Base-by-base conservation (phyloP, 2,113 vertebrate genomes). In the Thomomys bottae region DNA sequence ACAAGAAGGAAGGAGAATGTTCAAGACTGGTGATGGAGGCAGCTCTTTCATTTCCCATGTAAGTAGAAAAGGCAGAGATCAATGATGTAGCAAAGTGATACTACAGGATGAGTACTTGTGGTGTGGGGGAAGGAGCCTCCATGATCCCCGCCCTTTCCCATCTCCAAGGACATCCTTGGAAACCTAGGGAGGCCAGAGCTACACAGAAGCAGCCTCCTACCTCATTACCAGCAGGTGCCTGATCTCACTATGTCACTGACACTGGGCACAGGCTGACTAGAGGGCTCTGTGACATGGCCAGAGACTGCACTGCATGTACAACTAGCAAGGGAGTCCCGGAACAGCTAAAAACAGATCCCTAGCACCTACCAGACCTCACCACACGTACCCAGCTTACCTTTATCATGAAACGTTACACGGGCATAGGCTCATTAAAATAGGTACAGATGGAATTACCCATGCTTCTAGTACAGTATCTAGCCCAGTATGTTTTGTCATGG, bases 31-130 rank as follows among this genome's bases (percentile, higher is more conserved):
- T 70, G 63, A 87, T 36, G 10, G 8, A 23, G 34, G 84, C 61
- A 30, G 30, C 45, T 67, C 11, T 88, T 91, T 78, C 24, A 57
- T 71, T 82, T 12, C 64, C 17, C n/a, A 34, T 59, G 34, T 3
- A 71, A n/a, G 24, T 38, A 89, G 49, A 89, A 71, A 85, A 57
- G 79, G 72, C 28, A 75, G 15, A n/a, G 28, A 23, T 28, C 42
- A 83, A 6, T 83, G 67, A 78, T 84, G n/a, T 4, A 84, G n/a
- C 64, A 84, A 94, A 80, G 21, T 45, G 82, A 2, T 87, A 64
- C 34, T 40, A 71, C 87, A 84, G 36, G 63, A 68, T 8, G 76
- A 17, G 26, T 61, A 57, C 87, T 32, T 76, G 15, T 21, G 59
- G 59, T 24, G 6, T 34, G 8, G 8, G 64, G 59, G 57, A 64